Percentiles rank a stretch among this genome's conserved stretches.
phyloP scores from a whole-genome alignment of 2,888 invertebrate genomes.

The Zelleria hepariella region DNA sequence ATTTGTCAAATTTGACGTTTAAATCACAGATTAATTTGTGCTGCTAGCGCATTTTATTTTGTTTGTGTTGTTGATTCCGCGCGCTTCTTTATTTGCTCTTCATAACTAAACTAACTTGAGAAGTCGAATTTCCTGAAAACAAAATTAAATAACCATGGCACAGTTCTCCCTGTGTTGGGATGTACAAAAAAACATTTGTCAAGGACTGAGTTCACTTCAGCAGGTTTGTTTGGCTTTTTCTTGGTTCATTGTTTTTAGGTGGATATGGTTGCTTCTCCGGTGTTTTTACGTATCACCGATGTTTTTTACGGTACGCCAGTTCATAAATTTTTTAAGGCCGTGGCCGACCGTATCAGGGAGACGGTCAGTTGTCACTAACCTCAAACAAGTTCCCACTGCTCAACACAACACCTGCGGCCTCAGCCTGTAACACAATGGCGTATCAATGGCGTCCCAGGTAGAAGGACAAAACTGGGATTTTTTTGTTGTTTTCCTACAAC shows the following conservation, averaged over 20 bases:
- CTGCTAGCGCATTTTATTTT: too few relatives aligned
- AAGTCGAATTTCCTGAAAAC: not conserved
- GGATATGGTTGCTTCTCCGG: not conserved
- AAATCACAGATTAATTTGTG: too few relatives aligned
- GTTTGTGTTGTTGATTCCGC: too few relatives aligned
- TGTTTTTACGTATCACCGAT: not conserved
- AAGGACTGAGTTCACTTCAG: conserved; percentile 1
- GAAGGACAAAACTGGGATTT: too few relatives aligned
- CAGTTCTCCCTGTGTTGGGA: conserved; percentile 6
- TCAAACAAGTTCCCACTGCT: not conserved
- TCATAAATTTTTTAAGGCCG: too few relatives aligned
- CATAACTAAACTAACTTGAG: too few relatives aligned
- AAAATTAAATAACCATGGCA: not conserved
- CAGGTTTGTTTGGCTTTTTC: not conserved
- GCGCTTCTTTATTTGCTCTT: too few relatives aligned
- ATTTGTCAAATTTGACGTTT: too few relatives aligned
- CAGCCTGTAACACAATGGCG: too few relatives aligned
- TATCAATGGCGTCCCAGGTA: too few relatives aligned
- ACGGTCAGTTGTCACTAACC: not conserved
- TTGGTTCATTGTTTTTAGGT: not conserved
- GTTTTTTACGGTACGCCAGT: not conserved
- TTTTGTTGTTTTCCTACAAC: too few relatives aligned
- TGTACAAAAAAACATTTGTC: not conserved
- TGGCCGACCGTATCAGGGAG: not conserved
- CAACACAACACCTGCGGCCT: too few relatives aligned